A percentile compares a stretch with the other conserved stretches of the same genome.
These are phyloP conservation scores for Helarctos malayanus DNA, from an alignment of 2,797 vertebrate genomes.

Conservation along the genomic window DNA sequence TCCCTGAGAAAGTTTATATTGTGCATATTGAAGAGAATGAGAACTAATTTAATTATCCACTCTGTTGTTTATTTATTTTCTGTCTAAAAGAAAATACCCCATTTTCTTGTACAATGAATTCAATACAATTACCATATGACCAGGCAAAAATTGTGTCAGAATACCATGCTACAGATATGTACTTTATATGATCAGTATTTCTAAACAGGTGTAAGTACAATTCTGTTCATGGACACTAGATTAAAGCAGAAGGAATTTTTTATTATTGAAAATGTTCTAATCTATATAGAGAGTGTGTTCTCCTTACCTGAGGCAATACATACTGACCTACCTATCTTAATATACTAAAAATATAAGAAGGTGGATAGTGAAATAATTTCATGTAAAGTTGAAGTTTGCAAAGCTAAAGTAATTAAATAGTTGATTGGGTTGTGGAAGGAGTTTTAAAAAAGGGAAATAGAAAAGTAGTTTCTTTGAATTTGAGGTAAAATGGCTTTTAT, in stretches of 20 bases:
- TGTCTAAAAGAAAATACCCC: not conserved
- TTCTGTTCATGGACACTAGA: conserved; percentile 35
- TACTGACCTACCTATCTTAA: conserved; percentile 9
- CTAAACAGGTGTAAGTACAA: not conserved
- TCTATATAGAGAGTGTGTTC: not conserved
- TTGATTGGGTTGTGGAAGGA: not conserved
- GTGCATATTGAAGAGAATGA: conserved; percentile 8
- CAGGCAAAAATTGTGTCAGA: not conserved
- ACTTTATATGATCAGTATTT: not conserved
- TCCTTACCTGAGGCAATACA: conserved; percentile 20
- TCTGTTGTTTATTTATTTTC: conserved; percentile 45
- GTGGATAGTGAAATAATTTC: not conserved
- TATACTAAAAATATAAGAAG: not conserved
- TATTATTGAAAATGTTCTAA: not conserved
- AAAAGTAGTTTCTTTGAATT: conserved; percentile 12
- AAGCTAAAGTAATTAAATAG: conserved; percentile 1
- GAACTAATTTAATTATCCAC: conserved; percentile 20
- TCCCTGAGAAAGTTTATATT: conserved; percentile 48
- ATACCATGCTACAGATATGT: not conserved
- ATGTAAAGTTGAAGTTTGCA: conserved; percentile 30
- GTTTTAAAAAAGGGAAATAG: not conserved
- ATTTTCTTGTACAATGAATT: conserved; percentile 12
- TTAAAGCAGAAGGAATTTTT: not conserved
- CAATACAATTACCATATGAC: not conserved
- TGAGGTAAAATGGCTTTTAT: not conserved